A percentile compares a stretch with the other conserved stretches of the same genome.
Evolutionary conservation across 2,888 invertebrate species (phyloP).

Genomic region (Leptinotarsa haldemani): DNA sequence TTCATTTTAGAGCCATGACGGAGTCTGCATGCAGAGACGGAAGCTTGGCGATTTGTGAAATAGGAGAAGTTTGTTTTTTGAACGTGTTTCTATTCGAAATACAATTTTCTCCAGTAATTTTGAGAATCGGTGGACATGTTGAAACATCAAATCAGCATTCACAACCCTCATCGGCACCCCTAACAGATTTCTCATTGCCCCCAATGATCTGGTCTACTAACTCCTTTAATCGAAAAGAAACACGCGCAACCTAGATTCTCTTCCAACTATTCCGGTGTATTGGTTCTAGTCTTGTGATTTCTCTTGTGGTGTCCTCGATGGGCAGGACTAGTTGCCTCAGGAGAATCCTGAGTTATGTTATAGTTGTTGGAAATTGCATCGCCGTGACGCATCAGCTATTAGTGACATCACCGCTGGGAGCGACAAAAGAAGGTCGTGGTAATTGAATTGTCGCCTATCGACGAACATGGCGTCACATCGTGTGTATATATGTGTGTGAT

Average conservation of each 20-base stretch:
- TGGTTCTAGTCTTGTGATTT: slow-evolving; percentile 24
- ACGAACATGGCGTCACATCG: slow-evolving; percentile 16
- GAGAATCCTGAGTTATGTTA: slow-evolving; percentile 48
- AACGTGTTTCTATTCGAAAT: too few species aligned
- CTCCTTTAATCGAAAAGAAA: slow-evolving; percentile 1
- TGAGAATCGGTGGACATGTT: too few species aligned
- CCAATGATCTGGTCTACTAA: not conserved
- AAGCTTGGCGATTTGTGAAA: too few species aligned
- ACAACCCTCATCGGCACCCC: not conserved
- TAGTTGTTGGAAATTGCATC: slow-evolving; percentile 53
- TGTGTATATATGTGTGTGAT: not conserved
- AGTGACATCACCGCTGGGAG: slow-evolving; percentile 56
- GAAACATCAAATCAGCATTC: not conserved
- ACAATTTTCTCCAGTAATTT: too few species aligned
- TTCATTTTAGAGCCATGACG: too few species aligned
- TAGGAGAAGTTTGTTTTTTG: too few species aligned
- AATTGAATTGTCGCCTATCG: slow-evolving; percentile 49
- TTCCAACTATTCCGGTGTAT: slow-evolving; percentile 5
- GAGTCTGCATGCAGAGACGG: too few species aligned
- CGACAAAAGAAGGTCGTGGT: slow-evolving; percentile 51
- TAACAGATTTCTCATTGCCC: not conserved
- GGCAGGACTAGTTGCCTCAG: slow-evolving; percentile 27
- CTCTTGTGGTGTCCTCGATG: slow-evolving; percentile 21
- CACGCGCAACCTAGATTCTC: not conserved
- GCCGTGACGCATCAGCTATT: slow-evolving; percentile 56